Conservation (phyloP, 2,113 vertebrate species). For the Psittacula cyanocephala region DNA sequence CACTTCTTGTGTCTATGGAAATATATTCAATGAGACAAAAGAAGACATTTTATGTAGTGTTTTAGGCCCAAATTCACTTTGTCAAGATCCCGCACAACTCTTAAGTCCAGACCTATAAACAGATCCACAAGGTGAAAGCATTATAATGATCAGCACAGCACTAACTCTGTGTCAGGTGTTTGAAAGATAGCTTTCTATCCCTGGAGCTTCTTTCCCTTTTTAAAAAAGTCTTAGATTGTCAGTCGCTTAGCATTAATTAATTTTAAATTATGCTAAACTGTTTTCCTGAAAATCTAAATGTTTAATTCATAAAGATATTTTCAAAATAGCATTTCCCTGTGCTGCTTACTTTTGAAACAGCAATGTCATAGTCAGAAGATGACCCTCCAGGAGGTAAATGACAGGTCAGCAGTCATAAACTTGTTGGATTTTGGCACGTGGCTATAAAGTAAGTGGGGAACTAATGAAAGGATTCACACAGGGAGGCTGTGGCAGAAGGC, state of each 20-base stretch:
- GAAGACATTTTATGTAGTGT: not conserved
- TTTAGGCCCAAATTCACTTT: not conserved
- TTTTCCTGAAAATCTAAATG: constrained; percentile 5
- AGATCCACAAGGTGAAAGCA: not conserved
- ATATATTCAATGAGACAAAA: not conserved
- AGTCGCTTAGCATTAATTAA: constrained; percentile 14
- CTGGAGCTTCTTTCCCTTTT: not conserved
- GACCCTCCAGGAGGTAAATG: not conserved
- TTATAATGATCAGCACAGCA: not conserved
- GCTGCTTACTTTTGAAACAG: not conserved
- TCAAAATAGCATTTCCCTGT: not conserved
- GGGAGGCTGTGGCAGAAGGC: not conserved
- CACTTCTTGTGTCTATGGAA: not conserved
- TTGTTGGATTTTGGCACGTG: not conserved
- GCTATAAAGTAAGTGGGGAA: not conserved
- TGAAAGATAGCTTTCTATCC: not conserved
- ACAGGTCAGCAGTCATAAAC: not conserved
- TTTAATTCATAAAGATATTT: constrained; percentile 22
- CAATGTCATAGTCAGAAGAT: not conserved
- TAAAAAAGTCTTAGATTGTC: not conserved
- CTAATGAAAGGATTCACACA: not conserved
- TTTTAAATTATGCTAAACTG: constrained; percentile 12
- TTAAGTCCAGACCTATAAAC: not conserved
- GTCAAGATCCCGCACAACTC: not conserved
- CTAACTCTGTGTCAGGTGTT: not conserved